Evolutionary conservation across 2,113 vertebrate species (phyloP).

Genomic region (Zingel zingel): DNA sequence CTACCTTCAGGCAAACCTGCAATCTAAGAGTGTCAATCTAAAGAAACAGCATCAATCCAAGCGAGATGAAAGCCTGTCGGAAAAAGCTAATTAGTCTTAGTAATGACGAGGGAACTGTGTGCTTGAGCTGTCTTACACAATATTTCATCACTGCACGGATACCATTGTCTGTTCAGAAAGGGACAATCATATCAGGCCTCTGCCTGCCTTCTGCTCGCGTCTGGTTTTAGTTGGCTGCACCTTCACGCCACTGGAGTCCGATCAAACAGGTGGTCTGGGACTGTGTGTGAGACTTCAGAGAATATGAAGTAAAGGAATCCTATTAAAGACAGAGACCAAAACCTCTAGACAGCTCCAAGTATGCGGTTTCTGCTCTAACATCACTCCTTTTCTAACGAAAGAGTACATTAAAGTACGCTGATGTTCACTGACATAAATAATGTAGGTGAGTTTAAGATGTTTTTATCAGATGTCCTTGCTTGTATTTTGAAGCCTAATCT

Average conservation of each 20-base stretch:
- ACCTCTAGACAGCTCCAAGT: not conserved
- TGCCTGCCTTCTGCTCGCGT: slow-evolving; percentile 3
- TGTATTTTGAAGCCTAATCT: slow-evolving; percentile 13
- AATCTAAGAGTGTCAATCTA: slow-evolving; percentile 58
- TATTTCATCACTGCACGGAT: slow-evolving; percentile 62
- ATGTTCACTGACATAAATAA: not conserved
- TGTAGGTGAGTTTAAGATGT: not conserved
- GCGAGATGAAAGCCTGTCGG: slow-evolving; percentile 50
- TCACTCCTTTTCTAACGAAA: not conserved
- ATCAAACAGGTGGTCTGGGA: slow-evolving; percentile 49
- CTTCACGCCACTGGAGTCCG: slow-evolving; percentile 25
- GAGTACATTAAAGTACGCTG: not conserved
- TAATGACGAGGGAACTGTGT: slow-evolving; percentile 31
- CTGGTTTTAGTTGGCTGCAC: slow-evolving; percentile 29
- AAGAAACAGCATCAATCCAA: slow-evolving; percentile 54
- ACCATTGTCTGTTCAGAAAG: slow-evolving; percentile 35
- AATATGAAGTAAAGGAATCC: slow-evolving; percentile 16
- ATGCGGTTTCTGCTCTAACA: not conserved
- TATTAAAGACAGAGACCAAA: slow-evolving; percentile 3
- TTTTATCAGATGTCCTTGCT: not conserved
- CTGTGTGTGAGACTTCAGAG: slow-evolving; percentile 28
- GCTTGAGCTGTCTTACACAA: slow-evolving; percentile 55
- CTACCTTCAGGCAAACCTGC: slow-evolving; percentile 44
- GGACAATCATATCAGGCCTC: slow-evolving; percentile 37
- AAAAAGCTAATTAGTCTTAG: slow-evolving; percentile 62